These are phyloP conservation scores for Ariopsis seemanni DNA, from an alignment of 2,113 vertebrate species.

Conservation along the genomic window DNA sequence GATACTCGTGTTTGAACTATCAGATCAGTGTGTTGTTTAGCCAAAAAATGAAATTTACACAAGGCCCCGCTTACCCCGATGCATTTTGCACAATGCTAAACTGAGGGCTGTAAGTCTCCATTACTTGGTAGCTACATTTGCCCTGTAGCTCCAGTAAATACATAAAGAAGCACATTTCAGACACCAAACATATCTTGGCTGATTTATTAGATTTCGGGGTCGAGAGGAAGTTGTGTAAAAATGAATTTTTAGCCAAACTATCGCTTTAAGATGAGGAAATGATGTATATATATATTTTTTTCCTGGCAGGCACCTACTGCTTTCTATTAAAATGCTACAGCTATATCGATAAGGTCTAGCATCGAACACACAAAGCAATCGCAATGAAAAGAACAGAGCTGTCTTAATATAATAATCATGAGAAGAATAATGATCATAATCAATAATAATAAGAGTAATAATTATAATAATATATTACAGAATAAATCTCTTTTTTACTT, in stretches of 20 bases:
- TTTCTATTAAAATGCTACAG: conserved; percentile 99
- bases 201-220: background rate
- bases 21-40: conserved; percentile 4
- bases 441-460: conserved; percentile 64
- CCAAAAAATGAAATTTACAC: conserved; percentile 26
- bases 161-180: conserved; percentile 10
- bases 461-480: conserved; percentile 95
- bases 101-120: background rate
- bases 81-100: background rate
- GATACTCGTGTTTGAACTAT: conserved; percentile 61
- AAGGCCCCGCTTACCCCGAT: background rate
- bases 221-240: background rate
- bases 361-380: conserved; percentile 99
- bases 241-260: conserved; percentile 12
- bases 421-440: conserved; percentile 76
- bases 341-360: conserved; percentile 99
- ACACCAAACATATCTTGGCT: background rate
- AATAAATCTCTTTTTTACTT: conserved; percentile 97
- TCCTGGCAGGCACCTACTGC: conserved; percentile 98
- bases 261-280: conserved; percentile 89
- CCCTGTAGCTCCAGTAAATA: conserved; percentile 13
- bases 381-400: conserved; percentile 99
- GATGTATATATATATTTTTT: conserved; percentile 79
- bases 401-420: conserved; percentile 94
- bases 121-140: background rate